Evolutionary conservation across 2,797 vertebrate species (phyloP).

Genomic region (Acanthornis magna): DNA sequence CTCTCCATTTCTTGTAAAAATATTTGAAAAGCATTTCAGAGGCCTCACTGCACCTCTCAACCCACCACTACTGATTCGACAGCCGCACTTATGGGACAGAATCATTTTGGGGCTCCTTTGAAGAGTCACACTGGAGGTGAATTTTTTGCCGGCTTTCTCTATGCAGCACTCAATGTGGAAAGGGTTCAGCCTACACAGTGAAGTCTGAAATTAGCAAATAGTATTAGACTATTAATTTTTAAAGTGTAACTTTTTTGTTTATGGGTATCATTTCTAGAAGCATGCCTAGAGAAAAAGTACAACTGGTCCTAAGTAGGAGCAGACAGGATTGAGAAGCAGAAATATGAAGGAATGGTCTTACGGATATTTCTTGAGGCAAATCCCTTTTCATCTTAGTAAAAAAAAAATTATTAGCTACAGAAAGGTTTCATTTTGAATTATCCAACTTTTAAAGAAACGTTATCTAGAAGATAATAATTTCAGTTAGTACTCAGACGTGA

Average conservation of each 20-base stretch:
- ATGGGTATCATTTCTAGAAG: neutral
- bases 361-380: neutral
- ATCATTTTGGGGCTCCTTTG: neutral
- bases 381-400: neutral
- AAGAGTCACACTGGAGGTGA: neutral
- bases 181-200: neutral
- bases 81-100: neutral
- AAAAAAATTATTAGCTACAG: neutral
- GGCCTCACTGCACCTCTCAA: slow-evolving; percentile 12
- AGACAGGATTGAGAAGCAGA: neutral
- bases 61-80: neutral
- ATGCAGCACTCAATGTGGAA: neutral
- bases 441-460: neutral
- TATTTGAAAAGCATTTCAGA: slow-evolving; percentile 53
- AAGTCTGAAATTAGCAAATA: neutral
- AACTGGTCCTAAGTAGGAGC: neutral
- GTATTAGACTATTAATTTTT: neutral
- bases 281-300: neutral
- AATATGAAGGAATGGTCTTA: neutral
- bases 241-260: neutral
- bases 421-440: neutral
- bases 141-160: neutral
- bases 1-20: slow-evolving; percentile 46
- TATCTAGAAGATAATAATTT: neutral
- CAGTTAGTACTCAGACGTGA: neutral